Evolutionary conservation across 2,888 invertebrate genomes (phyloP).

Genomic region (Aphodius sticticus): DNA sequence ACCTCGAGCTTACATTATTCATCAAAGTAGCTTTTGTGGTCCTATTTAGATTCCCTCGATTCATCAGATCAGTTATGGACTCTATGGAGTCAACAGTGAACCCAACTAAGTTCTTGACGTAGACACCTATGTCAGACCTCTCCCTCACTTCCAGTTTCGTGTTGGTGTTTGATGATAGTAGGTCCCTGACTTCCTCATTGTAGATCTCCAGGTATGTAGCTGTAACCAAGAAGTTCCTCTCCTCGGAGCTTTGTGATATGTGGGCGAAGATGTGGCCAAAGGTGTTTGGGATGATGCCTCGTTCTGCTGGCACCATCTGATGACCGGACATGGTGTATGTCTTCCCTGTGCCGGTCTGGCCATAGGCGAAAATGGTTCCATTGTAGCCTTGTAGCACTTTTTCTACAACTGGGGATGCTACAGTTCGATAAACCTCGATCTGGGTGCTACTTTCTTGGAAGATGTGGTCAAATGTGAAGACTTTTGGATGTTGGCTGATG

Average conservation of each 20-base stretch:
- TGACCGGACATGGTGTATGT: slow-evolving; percentile 97
- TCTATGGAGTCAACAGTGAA: slow-evolving; percentile 96
- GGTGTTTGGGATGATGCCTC: slow-evolving; percentile 96
- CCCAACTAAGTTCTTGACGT: slow-evolving; percentile 92
- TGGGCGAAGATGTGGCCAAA: slow-evolving; percentile 98
- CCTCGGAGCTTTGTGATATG: slow-evolving; percentile 83
- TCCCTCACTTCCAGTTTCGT: slow-evolving; percentile 89
- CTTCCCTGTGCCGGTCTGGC: slow-evolving; percentile 94
- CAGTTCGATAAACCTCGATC: slow-evolving; percentile 91
- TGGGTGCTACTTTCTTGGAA: slow-evolving; percentile 84
- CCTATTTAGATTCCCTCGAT: slow-evolving; percentile 91
- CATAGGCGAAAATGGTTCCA: slow-evolving; percentile 87
- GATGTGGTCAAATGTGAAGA: slow-evolving; percentile 91
- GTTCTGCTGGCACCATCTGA: slow-evolving; percentile 80
- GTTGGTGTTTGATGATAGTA: slow-evolving; percentile 72
- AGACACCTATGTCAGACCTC: slow-evolving; percentile 92
- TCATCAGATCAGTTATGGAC: slow-evolving; percentile 94
- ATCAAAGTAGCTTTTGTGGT: slow-evolving; percentile 89
- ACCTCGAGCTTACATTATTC: slow-evolving; percentile 93
- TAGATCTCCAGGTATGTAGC: slow-evolving; percentile 98
- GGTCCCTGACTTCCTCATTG: slow-evolving; percentile 95
- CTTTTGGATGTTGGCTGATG: slow-evolving; percentile 75
- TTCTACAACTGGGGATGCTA: slow-evolving; percentile 93
- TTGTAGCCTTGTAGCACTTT: slow-evolving; percentile 95
- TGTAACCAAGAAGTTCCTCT: slow-evolving; percentile 87